Conservation (phyloP, 2,113 vertebrate species). For the Glaucomys volans region DNA sequence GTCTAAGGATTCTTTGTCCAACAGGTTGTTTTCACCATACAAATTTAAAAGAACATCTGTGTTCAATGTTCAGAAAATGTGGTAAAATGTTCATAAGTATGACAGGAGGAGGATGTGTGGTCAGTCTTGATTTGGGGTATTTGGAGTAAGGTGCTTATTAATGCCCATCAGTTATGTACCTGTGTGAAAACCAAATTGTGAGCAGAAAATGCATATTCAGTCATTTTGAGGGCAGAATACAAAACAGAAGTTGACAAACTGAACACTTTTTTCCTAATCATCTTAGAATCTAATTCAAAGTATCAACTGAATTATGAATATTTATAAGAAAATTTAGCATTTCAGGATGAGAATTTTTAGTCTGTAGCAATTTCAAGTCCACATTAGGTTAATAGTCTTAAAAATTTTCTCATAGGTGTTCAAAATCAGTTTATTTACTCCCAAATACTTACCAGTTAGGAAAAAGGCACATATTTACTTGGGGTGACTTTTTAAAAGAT, state of each 20-base stretch:
- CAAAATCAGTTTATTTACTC: constrained; percentile 37
- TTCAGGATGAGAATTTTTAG: constrained; percentile 23
- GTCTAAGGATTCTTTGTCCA: not conserved
- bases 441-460: not conserved
- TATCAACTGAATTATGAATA: constrained; percentile 24
- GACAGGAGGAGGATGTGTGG: not conserved
- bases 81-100: not conserved
- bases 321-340: constrained; percentile 20
- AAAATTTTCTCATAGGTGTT: not conserved
- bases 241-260: not conserved
- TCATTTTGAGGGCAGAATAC: not conserved
- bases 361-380: not conserved
- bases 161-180: not conserved
- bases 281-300: constrained; percentile 35
- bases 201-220: not conserved
- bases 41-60: constrained; percentile 12
- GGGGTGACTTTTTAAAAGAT: constrained; percentile 37
- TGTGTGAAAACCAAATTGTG: constrained; percentile 39
- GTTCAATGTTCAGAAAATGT: not conserved
- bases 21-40: not conserved
- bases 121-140: not conserved
- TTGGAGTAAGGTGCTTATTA: not conserved
- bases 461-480: constrained; percentile 25
- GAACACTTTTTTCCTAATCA: not conserved
- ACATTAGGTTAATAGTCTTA: constrained; percentile 4